Conservation (phyloP, 2,113 vertebrate species). For the Halichoeres trimaculatus region DNA sequence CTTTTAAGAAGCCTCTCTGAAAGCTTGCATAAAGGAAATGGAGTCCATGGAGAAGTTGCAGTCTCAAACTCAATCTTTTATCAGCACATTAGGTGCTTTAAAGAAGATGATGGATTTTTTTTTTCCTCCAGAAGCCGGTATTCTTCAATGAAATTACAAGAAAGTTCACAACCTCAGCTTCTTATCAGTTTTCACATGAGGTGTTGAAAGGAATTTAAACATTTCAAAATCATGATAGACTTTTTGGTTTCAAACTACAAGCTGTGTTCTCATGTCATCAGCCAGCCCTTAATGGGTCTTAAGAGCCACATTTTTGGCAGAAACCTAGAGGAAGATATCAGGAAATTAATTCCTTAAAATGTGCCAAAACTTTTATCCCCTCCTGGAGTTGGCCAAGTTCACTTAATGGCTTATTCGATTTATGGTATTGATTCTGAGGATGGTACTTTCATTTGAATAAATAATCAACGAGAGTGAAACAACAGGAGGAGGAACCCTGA, state of each 20-base stretch:
- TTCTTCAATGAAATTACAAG: not conserved
- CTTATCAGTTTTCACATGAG: not conserved
- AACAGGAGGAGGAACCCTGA: constrained; percentile 19
- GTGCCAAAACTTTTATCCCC: constrained; percentile 9
- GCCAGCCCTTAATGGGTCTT: not conserved
- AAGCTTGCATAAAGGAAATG: not conserved
- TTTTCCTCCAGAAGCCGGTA: too few species aligned
- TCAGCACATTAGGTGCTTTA: not conserved
- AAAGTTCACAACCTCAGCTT: not conserved
- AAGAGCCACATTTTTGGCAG: not conserved
- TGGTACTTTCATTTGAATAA: constrained; percentile 16
- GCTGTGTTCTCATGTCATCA: not conserved
- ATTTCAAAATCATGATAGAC: too few species aligned
- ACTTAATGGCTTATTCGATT: constrained; percentile 37
- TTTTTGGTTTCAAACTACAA: too few species aligned
- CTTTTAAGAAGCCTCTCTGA: not conserved
- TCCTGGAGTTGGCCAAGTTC: constrained; percentile 9
- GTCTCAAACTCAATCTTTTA: not conserved
- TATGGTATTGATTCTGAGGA: constrained; percentile 48
- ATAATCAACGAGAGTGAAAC: constrained; percentile 27
- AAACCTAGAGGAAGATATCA: not conserved
- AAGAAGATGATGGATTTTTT: not conserved
- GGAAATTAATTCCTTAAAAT: constrained; percentile 10
- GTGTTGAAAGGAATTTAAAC: too few species aligned
- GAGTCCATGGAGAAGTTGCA: not conserved